A percentile compares a stretch with the other conserved stretches of the same genome.
These are phyloP conservation scores for Ectemnius cavifrons DNA, from an alignment of 2,888 invertebrate species.

Conservation along the genomic window DNA sequence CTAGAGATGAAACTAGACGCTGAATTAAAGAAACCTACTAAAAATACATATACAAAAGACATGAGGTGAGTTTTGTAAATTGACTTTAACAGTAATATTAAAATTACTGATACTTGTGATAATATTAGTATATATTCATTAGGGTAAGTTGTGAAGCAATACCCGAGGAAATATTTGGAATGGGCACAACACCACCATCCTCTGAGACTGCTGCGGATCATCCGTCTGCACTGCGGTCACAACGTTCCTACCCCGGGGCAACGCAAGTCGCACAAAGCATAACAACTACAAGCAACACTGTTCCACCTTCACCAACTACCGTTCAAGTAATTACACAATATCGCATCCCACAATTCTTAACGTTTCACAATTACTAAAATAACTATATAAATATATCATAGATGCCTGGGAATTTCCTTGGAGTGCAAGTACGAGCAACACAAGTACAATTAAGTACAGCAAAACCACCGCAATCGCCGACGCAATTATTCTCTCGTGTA, in stretches of 20 bases:
- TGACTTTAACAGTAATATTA: too few relatives aligned
- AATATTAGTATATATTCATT: too few relatives aligned
- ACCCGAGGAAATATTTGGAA: conserved; percentile 90
- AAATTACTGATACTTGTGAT: too few relatives aligned
- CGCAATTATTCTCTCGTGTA: conserved; percentile 81
- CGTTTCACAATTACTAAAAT: conserved; percentile 4
- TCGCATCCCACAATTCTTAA: not conserved
- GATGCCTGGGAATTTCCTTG: conserved; percentile 68
- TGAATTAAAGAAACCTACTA: conserved; percentile 82
- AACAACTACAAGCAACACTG: conserved; percentile 74
- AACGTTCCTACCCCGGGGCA: conserved; percentile 79
- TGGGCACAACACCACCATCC: conserved; percentile 86
- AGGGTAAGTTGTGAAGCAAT: conserved; percentile 94
- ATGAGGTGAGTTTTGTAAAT: too few relatives aligned
- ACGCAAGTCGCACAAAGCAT: conserved; percentile 73
- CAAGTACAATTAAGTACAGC: conserved; percentile 68
- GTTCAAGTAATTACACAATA: conserved; percentile 59
- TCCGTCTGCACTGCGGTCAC: conserved; percentile 78
- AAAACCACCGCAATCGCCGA: conserved; percentile 84
- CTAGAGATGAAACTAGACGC: conserved; percentile 73
- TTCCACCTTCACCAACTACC: conserved; percentile 79
- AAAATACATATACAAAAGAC: conserved; percentile 85
- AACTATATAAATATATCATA: conserved; percentile 31
- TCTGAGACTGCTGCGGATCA: conserved; percentile 77
- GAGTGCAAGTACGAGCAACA: conserved; percentile 65